Base-by-base conservation (phyloP, 2,888 invertebrate species). In the Flexamia atlantica region DNA sequence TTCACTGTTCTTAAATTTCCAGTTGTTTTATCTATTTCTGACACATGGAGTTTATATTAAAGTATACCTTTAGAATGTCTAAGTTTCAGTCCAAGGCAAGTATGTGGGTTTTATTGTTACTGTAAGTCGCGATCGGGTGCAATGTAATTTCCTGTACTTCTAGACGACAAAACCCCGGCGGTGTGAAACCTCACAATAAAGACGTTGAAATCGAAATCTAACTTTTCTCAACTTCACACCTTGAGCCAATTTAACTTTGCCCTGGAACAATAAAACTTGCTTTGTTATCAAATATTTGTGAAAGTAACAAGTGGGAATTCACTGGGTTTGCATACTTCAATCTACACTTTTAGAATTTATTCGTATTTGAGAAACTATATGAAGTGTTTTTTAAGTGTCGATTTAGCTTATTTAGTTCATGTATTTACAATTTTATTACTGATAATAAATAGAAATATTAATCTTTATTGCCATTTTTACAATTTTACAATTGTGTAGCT, bases 201-300 rank as follows among this genome's bases (percentile, higher is more conserved):
- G 4, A 64, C 28, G 64, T 64, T 64, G 64, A 64, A 64, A 64
- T 64, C 64, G 64, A 64, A 64, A 64, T 64, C 64, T 28, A 64
- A 64, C 64, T 64, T 64, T 64, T 64, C n/a, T 30, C 17, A 64
- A 64, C 64, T 28, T 64, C 64, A 64, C 64, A 64, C 64, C 64
- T 64, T 64, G 64, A 64, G 64, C 64, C 64, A 64, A 64, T 64
- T 64, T 64, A 64, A 64, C 64, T 64, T 64, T 64, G 25, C 64
- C 28, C 64, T 64, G 64, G 64, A 30, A 64, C 64, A 64, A 64
- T 64, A 64, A 64, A 64, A 64, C 64, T 64, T 64, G 64, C 30
- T 64, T 64, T 64, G 64, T 64, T 64, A 28, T 64, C 64, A 30
- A 20, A 64, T 64, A 64, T 64, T 17, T 30, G 64, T 2, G 14